A percentile compares a stretch with the other conserved stretches of the same genome.
These are phyloP conservation scores for Amorpha juglandis DNA, from an alignment of 2,888 invertebrate genomes.

Conservation along the genomic window DNA sequence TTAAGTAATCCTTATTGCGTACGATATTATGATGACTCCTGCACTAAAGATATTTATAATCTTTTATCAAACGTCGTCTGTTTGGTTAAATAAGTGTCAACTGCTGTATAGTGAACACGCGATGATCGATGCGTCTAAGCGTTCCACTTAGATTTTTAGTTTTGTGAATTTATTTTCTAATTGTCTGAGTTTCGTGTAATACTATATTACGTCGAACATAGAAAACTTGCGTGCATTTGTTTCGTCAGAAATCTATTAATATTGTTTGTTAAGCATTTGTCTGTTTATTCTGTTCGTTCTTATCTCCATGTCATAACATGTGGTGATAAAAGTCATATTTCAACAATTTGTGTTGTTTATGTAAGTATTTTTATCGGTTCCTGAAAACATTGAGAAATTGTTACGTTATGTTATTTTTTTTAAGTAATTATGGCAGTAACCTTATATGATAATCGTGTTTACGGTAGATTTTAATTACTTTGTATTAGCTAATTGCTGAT, in stretches of 20 bases:
- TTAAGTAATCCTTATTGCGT: constrained; percentile 47
- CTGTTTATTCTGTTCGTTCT: constrained; percentile 7
- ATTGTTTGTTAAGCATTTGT: not conserved
- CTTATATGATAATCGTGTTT: not conserved
- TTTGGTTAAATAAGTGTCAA: constrained; percentile 7
- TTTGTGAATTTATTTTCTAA: not conserved
- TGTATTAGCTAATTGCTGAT: constrained; percentile 6
- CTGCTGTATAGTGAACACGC: constrained; percentile 8
- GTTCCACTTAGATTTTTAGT: not conserved
- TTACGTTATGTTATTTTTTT: not conserved
- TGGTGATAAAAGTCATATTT: constrained; percentile 10
- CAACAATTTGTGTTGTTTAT: constrained; percentile 22
- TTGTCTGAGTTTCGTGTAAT: not conserved
- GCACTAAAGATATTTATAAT: constrained; percentile 6
- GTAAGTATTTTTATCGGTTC: constrained; percentile 20
- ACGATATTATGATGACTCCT: constrained; percentile 32
- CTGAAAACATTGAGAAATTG: not conserved
- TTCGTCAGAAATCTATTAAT: constrained; percentile 1
- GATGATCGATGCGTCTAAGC: not conserved
- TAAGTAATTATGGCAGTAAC: not conserved
- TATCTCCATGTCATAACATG: constrained; percentile 7
- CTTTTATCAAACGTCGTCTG: constrained; percentile 6
- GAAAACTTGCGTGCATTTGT: not conserved
- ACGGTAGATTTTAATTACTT: constrained; percentile 3
- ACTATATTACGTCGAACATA: not conserved